Evolutionary conservation across 1,140 invertebrate genomes (phyloP), one percentile per base, ranked within the genome.

Genomic region (Leptoteleia sp.): DNA sequence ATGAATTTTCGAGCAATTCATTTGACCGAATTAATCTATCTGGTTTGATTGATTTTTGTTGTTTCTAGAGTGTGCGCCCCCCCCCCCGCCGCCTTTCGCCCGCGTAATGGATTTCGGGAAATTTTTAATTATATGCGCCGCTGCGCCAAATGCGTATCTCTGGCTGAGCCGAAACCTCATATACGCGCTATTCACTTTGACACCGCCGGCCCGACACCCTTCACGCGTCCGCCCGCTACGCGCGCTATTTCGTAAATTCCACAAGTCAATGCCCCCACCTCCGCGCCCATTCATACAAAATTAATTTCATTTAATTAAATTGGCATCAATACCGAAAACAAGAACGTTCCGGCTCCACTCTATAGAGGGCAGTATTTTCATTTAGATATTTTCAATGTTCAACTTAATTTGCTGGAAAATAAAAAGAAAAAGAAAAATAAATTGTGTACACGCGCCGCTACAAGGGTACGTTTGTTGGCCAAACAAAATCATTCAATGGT

Each of bases 251-350:
- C 62, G 62, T 61, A 55, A 76, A 76, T 76, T 76, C 62, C 72
- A 76, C 55, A 40, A 76, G 62, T 76, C 72, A 68, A 75, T 76
- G n/a, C n/a, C 37, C 62, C 62, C 61, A 67, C 54, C 61, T 38
- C 61, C 33, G 27, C 55, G 13, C 27, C 72, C 68, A 68, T 76
- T 68, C 72, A 68, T 68, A 55, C 72, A 62, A 76, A 76, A 62
- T 76, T 76, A 68, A 76, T 76, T 76, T 76, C 48, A 54, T 76
- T 76, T 68, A 76, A 76, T 76, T 76, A 76, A 76, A 76, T 68
- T 55, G 72, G 9, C 54, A 75, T 65, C 37, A 45, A 65, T 42
- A 50, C 52, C 11, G 19, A 52, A 61, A 50, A 61, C 61, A 35
- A 8, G 11, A 25, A 13, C 8, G 25, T 35, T 31, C 3, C 7